These are phyloP conservation scores for Listrodromus nycthemerus DNA, from an alignment of 2,888 invertebrate species.

Conservation along the genomic window DNA sequence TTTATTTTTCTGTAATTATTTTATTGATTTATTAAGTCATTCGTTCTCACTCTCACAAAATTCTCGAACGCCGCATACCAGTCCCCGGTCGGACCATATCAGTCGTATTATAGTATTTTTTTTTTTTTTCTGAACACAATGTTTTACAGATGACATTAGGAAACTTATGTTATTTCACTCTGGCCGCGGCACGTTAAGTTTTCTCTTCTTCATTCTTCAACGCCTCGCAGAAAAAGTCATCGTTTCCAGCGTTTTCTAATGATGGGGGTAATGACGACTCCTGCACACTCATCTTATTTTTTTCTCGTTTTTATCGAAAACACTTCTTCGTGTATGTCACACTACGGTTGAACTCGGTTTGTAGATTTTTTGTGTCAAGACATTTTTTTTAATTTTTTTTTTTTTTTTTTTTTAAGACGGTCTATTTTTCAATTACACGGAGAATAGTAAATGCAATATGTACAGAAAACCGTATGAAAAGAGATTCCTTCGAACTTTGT, in stretches of 20 bases:
- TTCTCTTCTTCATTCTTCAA: slow-evolving; percentile 22
- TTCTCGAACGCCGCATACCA: slow-evolving; percentile 80
- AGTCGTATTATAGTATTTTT: slow-evolving; percentile 84
- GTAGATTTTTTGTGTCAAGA: slow-evolving; percentile 41
- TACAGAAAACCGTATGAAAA: slow-evolving; percentile 64
- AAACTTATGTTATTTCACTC: slow-evolving; percentile 83
- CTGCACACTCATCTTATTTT: slow-evolving; percentile 21
- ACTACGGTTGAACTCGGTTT: slow-evolving; percentile 44
- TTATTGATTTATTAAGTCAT: slow-evolving; percentile 38
- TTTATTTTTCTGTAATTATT: slow-evolving; percentile 31
- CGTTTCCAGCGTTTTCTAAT: slow-evolving; percentile 57
- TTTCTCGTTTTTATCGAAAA: slow-evolving; percentile 37
- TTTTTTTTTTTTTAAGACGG: slow-evolving; percentile 56
- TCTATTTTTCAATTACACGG: slow-evolving; percentile 63
- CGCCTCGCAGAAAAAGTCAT: slow-evolving; percentile 54
- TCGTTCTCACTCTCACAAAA: slow-evolving; percentile 77
- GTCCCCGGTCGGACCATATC: slow-evolving; percentile 79
- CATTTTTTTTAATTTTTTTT: slow-evolving; percentile 18
- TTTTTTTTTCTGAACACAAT: slow-evolving; percentile 83
- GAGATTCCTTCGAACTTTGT: slow-evolving; percentile 39
- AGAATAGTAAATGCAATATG: slow-evolving; percentile 60
- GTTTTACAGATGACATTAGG: slow-evolving; percentile 84
- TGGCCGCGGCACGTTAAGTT: slow-evolving; percentile 78
- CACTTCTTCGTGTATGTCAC: slow-evolving; percentile 57
- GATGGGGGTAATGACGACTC: slow-evolving; percentile 56